A percentile compares a stretch with the other conserved stretches of the same genome.
phyloP scores from a whole-genome alignment of 2,113 vertebrate species.

The Crypturellus undulatus region DNA sequence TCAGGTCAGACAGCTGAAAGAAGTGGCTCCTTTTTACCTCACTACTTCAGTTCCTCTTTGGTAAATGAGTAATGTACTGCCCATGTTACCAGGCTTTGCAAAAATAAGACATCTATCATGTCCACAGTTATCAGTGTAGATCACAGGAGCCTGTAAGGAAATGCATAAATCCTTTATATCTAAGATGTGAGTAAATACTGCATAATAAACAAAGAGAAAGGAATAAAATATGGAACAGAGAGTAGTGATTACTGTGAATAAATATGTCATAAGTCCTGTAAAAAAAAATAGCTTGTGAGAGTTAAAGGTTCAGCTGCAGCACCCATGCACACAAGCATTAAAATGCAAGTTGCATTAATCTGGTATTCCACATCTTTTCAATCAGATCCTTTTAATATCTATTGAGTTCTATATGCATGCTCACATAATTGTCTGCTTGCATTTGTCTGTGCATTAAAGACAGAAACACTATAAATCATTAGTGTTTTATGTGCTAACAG shows the following conservation, averaged over 20 bases:
- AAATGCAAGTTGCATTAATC: neutral
- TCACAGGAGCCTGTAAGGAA: neutral
- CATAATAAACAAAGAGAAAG: neutral
- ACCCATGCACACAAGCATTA: neutral
- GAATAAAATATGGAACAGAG: neutral
- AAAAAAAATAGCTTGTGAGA: neutral
- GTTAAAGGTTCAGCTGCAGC: neutral
- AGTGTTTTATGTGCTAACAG: neutral
- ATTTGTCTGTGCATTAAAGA: neutral
- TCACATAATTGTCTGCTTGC: neutral
- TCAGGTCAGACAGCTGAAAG: neutral
- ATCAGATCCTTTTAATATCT: neutral
- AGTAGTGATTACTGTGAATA: neutral
- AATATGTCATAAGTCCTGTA: neutral
- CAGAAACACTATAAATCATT: neutral
- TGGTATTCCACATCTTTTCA: slow-evolving; percentile 29
- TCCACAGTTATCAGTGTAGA: neutral
- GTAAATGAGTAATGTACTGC: neutral
- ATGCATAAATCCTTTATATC: neutral
- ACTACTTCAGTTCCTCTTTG: neutral
- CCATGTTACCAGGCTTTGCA: neutral
- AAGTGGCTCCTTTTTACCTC: neutral
- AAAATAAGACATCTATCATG: neutral
- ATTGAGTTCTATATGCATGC: neutral
- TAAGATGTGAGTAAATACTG: neutral